These are phyloP conservation scores for Trissolcus basalis DNA, from an alignment of 1,140 invertebrate species.

Conservation along the genomic window DNA sequence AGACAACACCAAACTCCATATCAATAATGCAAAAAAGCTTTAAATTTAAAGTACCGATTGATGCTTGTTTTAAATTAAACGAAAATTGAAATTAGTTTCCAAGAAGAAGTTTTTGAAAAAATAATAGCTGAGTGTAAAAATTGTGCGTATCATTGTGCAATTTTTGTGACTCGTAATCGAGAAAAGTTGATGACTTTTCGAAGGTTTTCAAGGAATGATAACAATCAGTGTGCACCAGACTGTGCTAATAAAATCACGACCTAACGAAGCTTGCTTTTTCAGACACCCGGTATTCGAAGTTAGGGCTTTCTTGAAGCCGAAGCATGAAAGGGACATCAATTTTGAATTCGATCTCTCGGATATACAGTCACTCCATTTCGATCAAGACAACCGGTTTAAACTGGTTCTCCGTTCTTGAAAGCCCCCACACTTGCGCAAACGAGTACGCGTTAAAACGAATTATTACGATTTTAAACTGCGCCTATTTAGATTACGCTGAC, in stretches of 20 bases:
- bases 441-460: slow-evolving; percentile 44
- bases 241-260: neutral
- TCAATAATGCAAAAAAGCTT: no score
- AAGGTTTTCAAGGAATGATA: no score
- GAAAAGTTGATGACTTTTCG: no score
- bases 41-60: no score
- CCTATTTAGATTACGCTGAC: slow-evolving; percentile 49
- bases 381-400: slow-evolving; percentile 59
- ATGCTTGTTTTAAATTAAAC: no score
- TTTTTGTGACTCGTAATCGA: no score
- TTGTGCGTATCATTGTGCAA: no score
- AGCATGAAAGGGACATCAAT: slow-evolving; percentile 61
- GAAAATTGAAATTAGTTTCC: no score
- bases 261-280: slow-evolving; percentile 20
- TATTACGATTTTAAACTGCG: slow-evolving; percentile 51
- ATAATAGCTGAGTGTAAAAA: no score
- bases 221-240: neutral
- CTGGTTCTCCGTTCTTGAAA: slow-evolving; percentile 53
- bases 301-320: slow-evolving; percentile 44
- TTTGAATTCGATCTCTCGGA: slow-evolving; percentile 59
- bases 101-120: no score
- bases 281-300: slow-evolving; percentile 56
- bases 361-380: slow-evolving; percentile 58
- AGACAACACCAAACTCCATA: no score
- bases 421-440: slow-evolving; percentile 25